A percentile compares a stretch with the other conserved stretches of the same genome.
Evolutionary conservation across 2,113 vertebrate genomes (phyloP).

Genomic region (Lagopus muta): DNA sequence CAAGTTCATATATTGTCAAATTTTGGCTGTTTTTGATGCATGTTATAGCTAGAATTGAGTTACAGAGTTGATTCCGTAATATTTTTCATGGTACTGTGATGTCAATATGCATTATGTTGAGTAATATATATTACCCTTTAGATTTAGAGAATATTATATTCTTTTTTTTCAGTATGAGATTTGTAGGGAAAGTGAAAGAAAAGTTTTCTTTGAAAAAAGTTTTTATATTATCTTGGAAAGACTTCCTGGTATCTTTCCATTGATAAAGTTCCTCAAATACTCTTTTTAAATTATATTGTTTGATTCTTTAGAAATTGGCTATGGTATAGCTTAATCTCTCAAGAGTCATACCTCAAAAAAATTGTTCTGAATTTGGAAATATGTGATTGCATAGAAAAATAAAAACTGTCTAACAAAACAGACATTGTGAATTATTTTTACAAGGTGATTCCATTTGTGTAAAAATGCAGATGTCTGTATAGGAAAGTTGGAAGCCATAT

Average conservation of each 20-base stretch:
- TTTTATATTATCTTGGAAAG: background rate
- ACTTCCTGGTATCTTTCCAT: background rate
- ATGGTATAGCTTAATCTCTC: background rate
- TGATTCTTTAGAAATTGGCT: background rate
- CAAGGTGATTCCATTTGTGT: background rate
- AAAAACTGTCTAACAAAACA: background rate
- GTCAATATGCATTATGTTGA: background rate
- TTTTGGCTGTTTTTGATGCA: background rate
- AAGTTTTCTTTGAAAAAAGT: background rate
- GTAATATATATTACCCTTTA: background rate
- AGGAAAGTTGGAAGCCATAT: constrained; percentile 8
- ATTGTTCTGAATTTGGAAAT: background rate
- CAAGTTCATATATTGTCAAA: background rate
- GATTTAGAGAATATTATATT: background rate
- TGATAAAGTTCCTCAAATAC: background rate
- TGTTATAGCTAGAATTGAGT: background rate
- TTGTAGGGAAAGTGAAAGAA: background rate
- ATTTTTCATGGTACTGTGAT: background rate
- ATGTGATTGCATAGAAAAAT: background rate
- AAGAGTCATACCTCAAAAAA: background rate
- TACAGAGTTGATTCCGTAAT: background rate
- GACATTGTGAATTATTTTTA: background rate
- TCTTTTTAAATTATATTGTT: background rate
- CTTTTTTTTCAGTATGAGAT: background rate
- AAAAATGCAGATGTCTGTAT: constrained; percentile 3